These are phyloP conservation scores for Cichladusa arquata DNA, from an alignment of 2,113 vertebrate genomes.

Conservation along the genomic window DNA sequence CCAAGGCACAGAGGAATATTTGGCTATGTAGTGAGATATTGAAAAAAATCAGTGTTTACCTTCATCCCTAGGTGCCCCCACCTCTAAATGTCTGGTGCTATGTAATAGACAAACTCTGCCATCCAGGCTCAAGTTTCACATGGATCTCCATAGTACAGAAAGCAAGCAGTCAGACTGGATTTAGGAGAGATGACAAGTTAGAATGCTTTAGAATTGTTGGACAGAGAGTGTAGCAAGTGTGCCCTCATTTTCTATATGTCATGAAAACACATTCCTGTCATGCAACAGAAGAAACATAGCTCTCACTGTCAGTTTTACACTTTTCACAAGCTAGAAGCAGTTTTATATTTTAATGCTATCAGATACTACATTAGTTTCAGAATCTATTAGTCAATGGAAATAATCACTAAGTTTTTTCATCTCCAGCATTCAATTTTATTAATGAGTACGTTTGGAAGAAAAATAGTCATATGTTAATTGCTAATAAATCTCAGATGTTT, in stretches of 20 bases:
- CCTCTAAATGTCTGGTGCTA: neutral
- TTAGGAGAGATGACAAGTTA: neutral
- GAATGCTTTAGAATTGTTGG: neutral
- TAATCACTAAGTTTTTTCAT: neutral
- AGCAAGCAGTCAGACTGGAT: neutral
- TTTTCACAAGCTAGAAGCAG: neutral
- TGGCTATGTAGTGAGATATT: neutral
- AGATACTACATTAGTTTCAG: neutral
- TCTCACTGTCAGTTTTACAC: neutral
- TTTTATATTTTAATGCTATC: neutral
- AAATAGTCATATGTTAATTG: neutral
- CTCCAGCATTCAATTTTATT: neutral
- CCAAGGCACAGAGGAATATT: neutral
- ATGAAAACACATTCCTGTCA: neutral
- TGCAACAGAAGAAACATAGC: neutral
- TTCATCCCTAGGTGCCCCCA: neutral
- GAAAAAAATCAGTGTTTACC: neutral
- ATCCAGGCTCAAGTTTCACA: neutral
- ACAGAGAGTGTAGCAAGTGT: neutral
- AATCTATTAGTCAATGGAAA: neutral
- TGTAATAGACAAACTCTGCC: neutral
- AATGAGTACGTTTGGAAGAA: neutral
- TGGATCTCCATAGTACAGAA: neutral
- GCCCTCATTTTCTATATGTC: neutral
- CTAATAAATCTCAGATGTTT: neutral